phyloP scores from a whole-genome alignment of 2,797 vertebrate species.

The Schizopygopsis malacanthus region DNA sequence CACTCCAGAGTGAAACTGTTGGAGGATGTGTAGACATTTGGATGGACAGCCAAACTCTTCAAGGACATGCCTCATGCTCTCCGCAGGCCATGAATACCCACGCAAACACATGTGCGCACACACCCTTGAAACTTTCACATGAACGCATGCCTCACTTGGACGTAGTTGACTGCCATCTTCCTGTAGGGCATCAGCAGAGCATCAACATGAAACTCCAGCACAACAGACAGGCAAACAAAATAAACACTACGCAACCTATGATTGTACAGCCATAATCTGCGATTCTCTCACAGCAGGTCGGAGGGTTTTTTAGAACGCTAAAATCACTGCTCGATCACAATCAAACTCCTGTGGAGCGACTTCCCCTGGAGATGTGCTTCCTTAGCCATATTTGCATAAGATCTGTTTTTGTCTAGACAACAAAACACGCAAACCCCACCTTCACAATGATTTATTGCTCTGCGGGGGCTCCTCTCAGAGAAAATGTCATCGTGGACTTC shows the following conservation, averaged over 20 bases:
- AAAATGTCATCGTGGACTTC: slow-evolving; percentile 54
- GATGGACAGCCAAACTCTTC: slow-evolving; percentile 46
- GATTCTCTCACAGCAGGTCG: slow-evolving; percentile 37
- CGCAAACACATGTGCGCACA: slow-evolving; percentile 20
- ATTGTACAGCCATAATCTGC: slow-evolving; percentile 47
- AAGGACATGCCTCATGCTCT: slow-evolving; percentile 37
- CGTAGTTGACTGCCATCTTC: slow-evolving; percentile 28
- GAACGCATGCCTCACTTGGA: slow-evolving; percentile 14
- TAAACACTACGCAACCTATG: slow-evolving; percentile 28
- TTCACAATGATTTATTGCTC: slow-evolving; percentile 48
- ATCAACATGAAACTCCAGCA: background rate
- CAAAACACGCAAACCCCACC: slow-evolving; percentile 49
- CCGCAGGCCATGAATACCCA: slow-evolving; percentile 18
- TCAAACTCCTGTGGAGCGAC: slow-evolving; percentile 32
- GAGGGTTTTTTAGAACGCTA: slow-evolving; percentile 28
- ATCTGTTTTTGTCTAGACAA: slow-evolving; percentile 57
- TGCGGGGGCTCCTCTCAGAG: slow-evolving; percentile 45
- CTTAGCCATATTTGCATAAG: slow-evolving; percentile 52
- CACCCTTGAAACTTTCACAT: slow-evolving; percentile 19
- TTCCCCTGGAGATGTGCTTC: slow-evolving; percentile 46
- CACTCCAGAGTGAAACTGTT: slow-evolving; percentile 42
- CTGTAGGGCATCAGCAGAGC: slow-evolving; percentile 24
- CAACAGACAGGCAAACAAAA: slow-evolving; percentile 23
- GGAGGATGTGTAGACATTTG: slow-evolving; percentile 43
- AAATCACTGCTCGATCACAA: slow-evolving; percentile 52